Base-by-base conservation (phyloP, 2,113 vertebrate species). In the Gadus macrocephalus region DNA sequence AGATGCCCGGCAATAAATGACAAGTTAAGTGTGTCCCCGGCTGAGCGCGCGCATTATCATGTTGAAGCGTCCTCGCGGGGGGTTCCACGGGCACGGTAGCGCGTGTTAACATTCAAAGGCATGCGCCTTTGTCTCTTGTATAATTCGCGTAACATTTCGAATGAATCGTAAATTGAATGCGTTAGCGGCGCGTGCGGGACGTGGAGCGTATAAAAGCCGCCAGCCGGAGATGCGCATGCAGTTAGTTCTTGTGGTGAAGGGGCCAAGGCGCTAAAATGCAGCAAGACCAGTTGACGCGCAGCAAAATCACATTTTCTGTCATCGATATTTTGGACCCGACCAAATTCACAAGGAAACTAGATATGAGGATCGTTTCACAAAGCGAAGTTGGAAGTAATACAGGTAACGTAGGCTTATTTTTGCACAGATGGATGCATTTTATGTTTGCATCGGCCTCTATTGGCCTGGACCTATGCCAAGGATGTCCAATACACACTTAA, bases 1-100 rank as follows among this genome's bases (percentile, higher is more conserved):
- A 90, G 90, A 87, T 90, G 89, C 75, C 69, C 56, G 1, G 80
- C 69, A 90, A 92, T 92, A 92, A 90, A 90, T 85, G 80, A 87
- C 83, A 35, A 6, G 59, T 68, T 3, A 65, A 4, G 58, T 9
- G 77, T 28, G 55, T 77, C 67, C 53, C 85, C 81, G 73, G 70
- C 82, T 80, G 87, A 70, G 85, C 61, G 56, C 15, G 14, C 0
- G 2, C 84, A 86, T 91, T 89, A 78, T 62, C 85, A 90, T 91
- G 59, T 69, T 74, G 70, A 84, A 84, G 83, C 68, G 70, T 28
- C 72, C 28, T n/a, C 53, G 8, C 56, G 76, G 78, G 75, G 55
- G 71, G 77, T 66, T 67, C 72, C 73, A 55, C 69, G 68, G 59
- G 68, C 49, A 63, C 49, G 70, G 14, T 73, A 80, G 74, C 75